Conservation (phyloP, 1,140 invertebrate species). For the Amyelois transitella region DNA sequence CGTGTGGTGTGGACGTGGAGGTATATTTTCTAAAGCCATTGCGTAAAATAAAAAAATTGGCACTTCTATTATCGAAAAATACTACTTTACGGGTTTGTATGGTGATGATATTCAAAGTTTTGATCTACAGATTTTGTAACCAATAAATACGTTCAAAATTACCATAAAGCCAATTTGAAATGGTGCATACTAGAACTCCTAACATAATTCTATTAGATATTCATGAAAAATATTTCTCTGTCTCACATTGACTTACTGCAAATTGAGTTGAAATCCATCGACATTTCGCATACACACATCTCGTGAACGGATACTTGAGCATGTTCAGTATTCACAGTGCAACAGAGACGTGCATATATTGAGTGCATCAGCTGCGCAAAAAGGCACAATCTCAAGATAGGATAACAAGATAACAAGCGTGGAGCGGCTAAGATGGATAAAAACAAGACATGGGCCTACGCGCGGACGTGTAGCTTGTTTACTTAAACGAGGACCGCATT, state of each 20-base stretch:
- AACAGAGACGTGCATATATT: constrained; percentile 54
- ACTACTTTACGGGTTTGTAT: neutral
- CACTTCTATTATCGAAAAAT: too few species aligned
- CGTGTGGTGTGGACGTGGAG: too few species aligned
- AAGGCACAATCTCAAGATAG: constrained; percentile 70
- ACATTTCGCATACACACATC: constrained; percentile 13
- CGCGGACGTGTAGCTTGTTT: constrained; percentile 62
- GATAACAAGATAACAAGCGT: constrained; percentile 72
- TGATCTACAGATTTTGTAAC: neutral
- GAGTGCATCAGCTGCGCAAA: constrained; percentile 57
- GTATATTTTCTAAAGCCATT: too few species aligned
- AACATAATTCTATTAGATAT: neutral
- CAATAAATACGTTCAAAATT: neutral
- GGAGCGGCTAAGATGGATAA: constrained; percentile 63
- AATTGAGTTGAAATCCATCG: constrained; percentile 34
- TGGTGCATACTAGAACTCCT: neutral
- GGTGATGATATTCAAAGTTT: neutral
- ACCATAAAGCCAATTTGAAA: neutral
- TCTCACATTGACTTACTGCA: constrained; percentile 13
- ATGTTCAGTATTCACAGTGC: constrained; percentile 19
- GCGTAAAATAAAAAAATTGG: too few species aligned
- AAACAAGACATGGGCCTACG: constrained; percentile 62
- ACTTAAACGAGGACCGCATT: constrained; percentile 61
- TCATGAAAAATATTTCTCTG: neutral
- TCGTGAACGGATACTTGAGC: constrained; percentile 3